Base-by-base conservation (phyloP, 2,113 vertebrate genomes). In the Cochlearius cochlearius region DNA sequence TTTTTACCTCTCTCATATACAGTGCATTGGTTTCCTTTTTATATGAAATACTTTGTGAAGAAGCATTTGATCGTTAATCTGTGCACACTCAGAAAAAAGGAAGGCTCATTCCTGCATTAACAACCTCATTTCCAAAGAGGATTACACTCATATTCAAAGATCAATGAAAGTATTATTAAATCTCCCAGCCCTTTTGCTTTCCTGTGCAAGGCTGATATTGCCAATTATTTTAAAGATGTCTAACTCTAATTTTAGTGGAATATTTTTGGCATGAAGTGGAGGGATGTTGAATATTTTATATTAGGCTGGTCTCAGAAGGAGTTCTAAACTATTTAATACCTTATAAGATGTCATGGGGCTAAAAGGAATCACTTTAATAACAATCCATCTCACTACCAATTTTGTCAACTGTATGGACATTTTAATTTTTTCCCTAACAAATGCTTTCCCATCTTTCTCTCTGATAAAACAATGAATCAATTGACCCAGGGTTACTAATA, bases 121-220 rank as follows among this genome's bases (percentile, higher is more conserved):
- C 68, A 97, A 83, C 71, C 47, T 94, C 7, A 93, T 97, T 97
- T 97, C 73, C 66, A 92, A 93, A 82, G 89, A 97, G 59, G 72
- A 96, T 88, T 94, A 85, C 32, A 94, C 79, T 98, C 93, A n/a
- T 85, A 95, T 92, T 41, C 90, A 93, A 77, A 95, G 83, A 97
- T 97, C 78, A 96, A 92, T 96, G 91, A 94, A 94, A 56, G 49
- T 69, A 47, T 92, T 98, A 96, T 93, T 98, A 96, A 97, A 97
- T 85, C 21, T 87, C 50, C 81, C 79, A 91, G 23, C n/a, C 32
- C 50, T 95, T 92, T 95, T 96, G 6, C 69, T 92, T 94, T 95
- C 71, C 59, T 89, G 86, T 94, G 53, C 39, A 96, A 95, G 95
- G 71, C 82, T 83, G 77, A 91, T 97, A 95, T 96, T 92, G 41